Evolutionary conservation across 2,113 vertebrate genomes (phyloP), one percentile per base, ranked within the genome.

Genomic region (Xiphias gladius): DNA sequence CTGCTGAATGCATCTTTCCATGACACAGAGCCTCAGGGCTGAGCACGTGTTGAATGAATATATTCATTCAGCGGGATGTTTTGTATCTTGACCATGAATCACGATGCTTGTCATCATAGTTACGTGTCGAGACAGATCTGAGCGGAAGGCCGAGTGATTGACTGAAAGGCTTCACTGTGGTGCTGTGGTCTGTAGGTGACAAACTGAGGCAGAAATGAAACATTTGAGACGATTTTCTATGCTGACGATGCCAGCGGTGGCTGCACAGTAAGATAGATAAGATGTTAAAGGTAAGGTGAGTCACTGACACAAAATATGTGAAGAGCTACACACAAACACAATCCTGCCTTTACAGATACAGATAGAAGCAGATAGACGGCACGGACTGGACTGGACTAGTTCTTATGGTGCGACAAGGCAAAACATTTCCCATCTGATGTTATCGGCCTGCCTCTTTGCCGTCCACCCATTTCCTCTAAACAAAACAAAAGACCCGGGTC

Each of bases 341-440:
- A 30, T 26, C 17, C 54, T 78, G 62, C 39, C 17, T 70, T 57
- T 70, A 35, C 19, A 61, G 19, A 41, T 62, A 52, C 57, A 70
- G 46, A 59, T 59, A 52, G 58, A 73, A 39, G 50, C 39, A 64
- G 77, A 76, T 57, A 77, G 54, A 63, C 10, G 1, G 32, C 22
- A 7, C 28, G 20, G 46, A 85, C 72, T 67, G 59, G 79, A 69
- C 62, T 37, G 65, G 61, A 58, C 70, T 73, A 48, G 72, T 81
- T 87, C 72, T 87, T 80, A 22, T 71, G 48, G 14, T 52, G 76
- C 39, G 13, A 58, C 39, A 37, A 46, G 43, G 73, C 81, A 91
- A 92, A 91, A 90, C 73, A 89, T 93, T 94, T 93, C 88, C 91
- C 86, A 90, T 93, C 80, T 76, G 94, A 94, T 95, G 82, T 86